Base-by-base conservation (phyloP, 2,888 invertebrate genomes). In the Leucoma salicis region DNA sequence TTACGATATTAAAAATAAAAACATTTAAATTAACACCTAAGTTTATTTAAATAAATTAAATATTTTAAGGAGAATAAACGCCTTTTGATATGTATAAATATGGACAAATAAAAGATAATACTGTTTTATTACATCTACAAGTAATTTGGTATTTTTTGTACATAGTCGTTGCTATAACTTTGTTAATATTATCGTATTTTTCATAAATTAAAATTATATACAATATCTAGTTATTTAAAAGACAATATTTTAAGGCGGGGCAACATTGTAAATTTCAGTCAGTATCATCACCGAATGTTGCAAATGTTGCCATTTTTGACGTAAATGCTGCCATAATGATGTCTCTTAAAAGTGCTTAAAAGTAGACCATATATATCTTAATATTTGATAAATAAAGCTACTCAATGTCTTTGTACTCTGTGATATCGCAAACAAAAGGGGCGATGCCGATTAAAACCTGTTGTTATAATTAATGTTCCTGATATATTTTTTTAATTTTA, bases 21-120 rank as follows among this genome's bases (percentile, higher is more conserved):
- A 31, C n/a, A n/a, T 10, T 4, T 14, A 31, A 14, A 31, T 31
- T 21, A 21, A 21, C 21, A 31, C 14, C 14, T 31, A n/a, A 15
- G 14, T 10, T n/a, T n/a, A 11, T 14, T 14, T 15, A 14, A 31
- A 14, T 31, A 15, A 31, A 31, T 10, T n/a, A 15, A 11, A 15
- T 3, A 25, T 27, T 11, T 21, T 15, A 31, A 31, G 14, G 14
- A 31, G 31, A 31, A 21, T 38, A 38, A 38, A 21, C 38, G 38
- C 38, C 38, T 32, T 32, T 32, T 25, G n/a, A 11, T n/a, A 0
- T 8, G 7, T 3, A 21, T 8, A 21, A 21, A 3, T 21, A 21
- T 8, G 21, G 21, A 21, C 21, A 8, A n/a, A n/a, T 21, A 21
- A 21, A 8, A 21, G 8, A 8, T 3, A 21, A 21, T 21, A 21